phyloP scores from a whole-genome alignment of 2,113 vertebrate genomes.

The Odontophorus gujanensis region DNA sequence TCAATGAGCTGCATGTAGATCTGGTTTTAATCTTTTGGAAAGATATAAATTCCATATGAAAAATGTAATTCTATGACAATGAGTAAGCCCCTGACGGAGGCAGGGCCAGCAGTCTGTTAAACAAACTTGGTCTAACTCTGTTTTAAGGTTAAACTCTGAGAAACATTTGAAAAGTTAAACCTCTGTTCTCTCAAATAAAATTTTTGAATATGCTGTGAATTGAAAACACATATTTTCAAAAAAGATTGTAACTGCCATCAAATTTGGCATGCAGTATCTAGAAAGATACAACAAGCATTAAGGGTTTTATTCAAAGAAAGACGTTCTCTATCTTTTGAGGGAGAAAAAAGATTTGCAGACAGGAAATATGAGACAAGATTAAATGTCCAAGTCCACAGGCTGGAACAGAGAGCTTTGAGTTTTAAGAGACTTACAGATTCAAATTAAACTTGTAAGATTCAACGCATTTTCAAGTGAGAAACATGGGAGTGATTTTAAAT shows the following conservation, averaged over 20 bases:
- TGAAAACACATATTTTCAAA: not conserved
- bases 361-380: not conserved
- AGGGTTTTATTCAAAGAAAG: not conserved
- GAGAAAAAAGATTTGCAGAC: not conserved
- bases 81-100: not conserved
- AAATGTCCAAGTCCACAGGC: not conserved
- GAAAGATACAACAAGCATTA: not conserved
- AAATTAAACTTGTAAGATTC: not conserved
- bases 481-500: not conserved
- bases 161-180: not conserved
- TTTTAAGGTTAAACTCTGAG: not conserved
- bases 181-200: not conserved
- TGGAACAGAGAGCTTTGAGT: not conserved
- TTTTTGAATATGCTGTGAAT: not conserved
- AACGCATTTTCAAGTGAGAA: not conserved
- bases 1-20: not conserved
- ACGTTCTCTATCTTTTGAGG: not conserved
- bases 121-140: not conserved
- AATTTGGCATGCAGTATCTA: not conserved
- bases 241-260: not conserved
- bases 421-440: not conserved
- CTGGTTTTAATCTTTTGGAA: not conserved
- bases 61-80: not conserved
- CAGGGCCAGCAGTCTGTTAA: accelerated
- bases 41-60: not conserved